phyloP scores from a whole-genome alignment of 2,797 vertebrate genomes.

The Peromyscus attwateri region DNA sequence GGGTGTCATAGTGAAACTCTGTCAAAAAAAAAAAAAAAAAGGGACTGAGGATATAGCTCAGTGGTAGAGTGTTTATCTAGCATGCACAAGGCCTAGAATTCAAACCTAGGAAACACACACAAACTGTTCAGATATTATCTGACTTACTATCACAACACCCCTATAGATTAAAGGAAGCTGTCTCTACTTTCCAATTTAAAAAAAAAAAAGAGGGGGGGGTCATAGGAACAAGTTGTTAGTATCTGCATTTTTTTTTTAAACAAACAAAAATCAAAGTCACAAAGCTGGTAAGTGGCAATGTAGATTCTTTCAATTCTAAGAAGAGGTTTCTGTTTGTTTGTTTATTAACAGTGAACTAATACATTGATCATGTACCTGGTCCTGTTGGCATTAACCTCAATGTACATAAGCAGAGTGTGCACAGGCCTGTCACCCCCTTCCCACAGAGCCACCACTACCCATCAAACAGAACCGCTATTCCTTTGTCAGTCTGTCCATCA shows the following conservation, averaged over 20 bases:
- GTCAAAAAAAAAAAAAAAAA: neutral
- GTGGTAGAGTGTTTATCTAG: neutral
- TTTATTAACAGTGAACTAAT: neutral
- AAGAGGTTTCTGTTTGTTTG: neutral
- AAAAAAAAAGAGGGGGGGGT: too few species aligned
- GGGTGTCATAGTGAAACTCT: neutral
- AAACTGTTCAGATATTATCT: neutral
- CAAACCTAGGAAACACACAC: neutral
- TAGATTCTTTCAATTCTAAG: neutral
- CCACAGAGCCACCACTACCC: neutral
- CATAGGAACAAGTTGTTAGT: neutral
- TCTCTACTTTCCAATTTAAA: neutral
- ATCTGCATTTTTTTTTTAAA: conserved; percentile 21
- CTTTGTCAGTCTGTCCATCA: neutral
- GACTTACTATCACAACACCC: conserved; percentile 20
- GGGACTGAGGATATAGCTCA: neutral
- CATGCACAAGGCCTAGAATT: neutral
- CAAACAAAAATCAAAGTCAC: neutral
- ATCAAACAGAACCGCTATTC: neutral
- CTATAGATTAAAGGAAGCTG: neutral
- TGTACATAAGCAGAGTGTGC: neutral
- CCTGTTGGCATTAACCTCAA: conserved; percentile 27
- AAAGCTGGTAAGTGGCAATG: neutral
- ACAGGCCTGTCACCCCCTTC: neutral
- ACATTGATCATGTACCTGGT: neutral